Percentiles rank a stretch among this genome's conserved stretches.
Evolutionary conservation across 2,888 invertebrate species (phyloP).

Genomic region (Athripsodes cinereus): DNA sequence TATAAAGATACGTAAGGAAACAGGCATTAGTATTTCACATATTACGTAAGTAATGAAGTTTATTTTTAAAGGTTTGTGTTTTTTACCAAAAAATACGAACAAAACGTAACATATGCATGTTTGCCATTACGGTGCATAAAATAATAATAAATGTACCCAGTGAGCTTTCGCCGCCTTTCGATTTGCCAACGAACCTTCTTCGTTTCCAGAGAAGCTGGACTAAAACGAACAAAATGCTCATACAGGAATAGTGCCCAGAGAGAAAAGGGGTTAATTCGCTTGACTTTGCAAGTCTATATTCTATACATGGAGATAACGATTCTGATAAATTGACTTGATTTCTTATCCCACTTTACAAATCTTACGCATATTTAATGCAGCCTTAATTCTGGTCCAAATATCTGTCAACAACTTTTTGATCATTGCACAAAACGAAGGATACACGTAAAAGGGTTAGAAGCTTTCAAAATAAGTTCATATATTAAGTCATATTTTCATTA

Average conservation of each 20-base stretch:
- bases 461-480: too few relatives aligned
- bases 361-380: background rate
- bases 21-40: too few relatives aligned
- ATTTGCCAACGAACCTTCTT: constrained; percentile 20
- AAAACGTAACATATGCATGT: too few relatives aligned
- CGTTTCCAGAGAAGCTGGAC: background rate
- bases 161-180: constrained; percentile 14
- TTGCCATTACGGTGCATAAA: too few relatives aligned
- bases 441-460: background rate
- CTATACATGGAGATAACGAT: too few relatives aligned
- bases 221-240: background rate
- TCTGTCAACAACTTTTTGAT: background rate
- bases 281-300: too few relatives aligned
- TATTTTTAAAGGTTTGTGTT: too few relatives aligned
- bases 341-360: background rate
- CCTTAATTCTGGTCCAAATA: constrained; percentile 3
- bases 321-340: background rate
- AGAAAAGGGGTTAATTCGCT: background rate
- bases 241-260: constrained; percentile 13
- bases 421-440: background rate
- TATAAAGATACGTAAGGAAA: too few relatives aligned
- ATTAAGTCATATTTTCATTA: too few relatives aligned
- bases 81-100: too few relatives aligned
- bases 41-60: too few relatives aligned
- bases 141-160: background rate